A percentile compares a stretch with the other conserved stretches of the same genome.
Evolutionary conservation across 2,113 vertebrate species (phyloP).

Genomic region (Hirundichthys speculiger): DNA sequence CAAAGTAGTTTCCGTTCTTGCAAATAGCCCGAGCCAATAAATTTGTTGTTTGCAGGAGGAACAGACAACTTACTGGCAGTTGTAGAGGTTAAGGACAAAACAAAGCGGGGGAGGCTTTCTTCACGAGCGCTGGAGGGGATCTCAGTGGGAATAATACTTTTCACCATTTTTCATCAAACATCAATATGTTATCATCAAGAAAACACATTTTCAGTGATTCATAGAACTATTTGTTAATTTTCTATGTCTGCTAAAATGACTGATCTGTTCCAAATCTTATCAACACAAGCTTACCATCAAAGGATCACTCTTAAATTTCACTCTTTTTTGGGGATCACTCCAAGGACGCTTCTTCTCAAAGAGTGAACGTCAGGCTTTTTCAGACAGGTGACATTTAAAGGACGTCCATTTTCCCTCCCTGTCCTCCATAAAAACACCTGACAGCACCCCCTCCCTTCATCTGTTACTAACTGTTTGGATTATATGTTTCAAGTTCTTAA

Average conservation of each 20-base stretch:
- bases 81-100: constrained; percentile 35
- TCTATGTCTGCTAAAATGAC: not conserved
- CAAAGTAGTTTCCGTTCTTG: constrained; percentile 75
- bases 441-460: constrained; percentile 28
- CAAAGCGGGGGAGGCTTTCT: constrained; percentile 41
- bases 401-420: constrained; percentile 71
- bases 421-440: constrained; percentile 62
- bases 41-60: constrained; percentile 65
- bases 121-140: not conserved
- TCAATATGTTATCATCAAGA: not conserved
- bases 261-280: no score
- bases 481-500: no score
- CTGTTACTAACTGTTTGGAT: no score
- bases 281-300: no score
- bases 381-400: constrained; percentile 46
- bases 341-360: constrained; percentile 23
- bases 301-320: not conserved
- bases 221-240: not conserved
- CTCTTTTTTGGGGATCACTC: constrained; percentile 19
- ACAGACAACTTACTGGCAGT: constrained; percentile 49
- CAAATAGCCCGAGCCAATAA: constrained; percentile 62
- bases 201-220: not conserved
- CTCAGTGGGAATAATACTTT: constrained; percentile 2
- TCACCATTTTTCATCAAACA: constrained; percentile 16
- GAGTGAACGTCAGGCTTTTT: constrained; percentile 50